Conservation (phyloP, 2,797 vertebrate genomes). For the Craterocephalus amniculus region DNA sequence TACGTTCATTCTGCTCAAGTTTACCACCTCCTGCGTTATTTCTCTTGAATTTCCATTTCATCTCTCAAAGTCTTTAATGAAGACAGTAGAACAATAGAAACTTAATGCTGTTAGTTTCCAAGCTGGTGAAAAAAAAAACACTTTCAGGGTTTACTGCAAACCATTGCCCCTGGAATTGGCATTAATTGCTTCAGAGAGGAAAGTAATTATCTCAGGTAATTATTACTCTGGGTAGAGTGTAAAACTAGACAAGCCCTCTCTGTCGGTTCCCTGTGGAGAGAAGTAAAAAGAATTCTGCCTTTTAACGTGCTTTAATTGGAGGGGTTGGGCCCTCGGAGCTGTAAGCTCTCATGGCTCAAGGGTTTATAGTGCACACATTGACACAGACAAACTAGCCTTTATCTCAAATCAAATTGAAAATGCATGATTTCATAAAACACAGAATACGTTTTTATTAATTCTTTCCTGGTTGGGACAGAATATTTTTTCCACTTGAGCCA, state of each 20-base stretch:
- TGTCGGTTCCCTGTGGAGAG: constrained; percentile 67
- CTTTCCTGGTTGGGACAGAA: neutral
- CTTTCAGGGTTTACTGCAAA: constrained; percentile 65
- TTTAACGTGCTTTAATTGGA: constrained; percentile 84
- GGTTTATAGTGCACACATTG: constrained; percentile 59
- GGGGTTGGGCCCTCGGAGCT: constrained; percentile 72
- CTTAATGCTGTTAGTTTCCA: constrained; percentile 61
- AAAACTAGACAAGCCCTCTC: constrained; percentile 71
- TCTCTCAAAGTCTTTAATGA: constrained; percentile 63
- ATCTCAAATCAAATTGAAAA: neutral
- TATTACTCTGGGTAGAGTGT: constrained; percentile 83
- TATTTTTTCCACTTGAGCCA: neutral
- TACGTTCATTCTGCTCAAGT: constrained; percentile 29
- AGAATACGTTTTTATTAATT: neutral
- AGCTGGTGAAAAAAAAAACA: too few species aligned
- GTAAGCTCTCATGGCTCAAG: constrained; percentile 71
- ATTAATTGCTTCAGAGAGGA: constrained; percentile 84
- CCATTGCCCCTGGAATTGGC: constrained; percentile 77
- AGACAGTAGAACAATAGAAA: constrained; percentile 60
- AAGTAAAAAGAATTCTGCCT: constrained; percentile 75
- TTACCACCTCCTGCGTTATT: constrained; percentile 15
- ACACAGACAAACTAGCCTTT: constrained; percentile 13
- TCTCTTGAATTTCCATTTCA: constrained; percentile 41
- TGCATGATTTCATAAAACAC: neutral
- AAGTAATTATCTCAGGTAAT: constrained; percentile 90